A percentile compares a stretch with the other conserved stretches of the same genome.
Evolutionary conservation across 2,797 vertebrate species (phyloP).

Genomic region (Takifugu rubripes): DNA sequence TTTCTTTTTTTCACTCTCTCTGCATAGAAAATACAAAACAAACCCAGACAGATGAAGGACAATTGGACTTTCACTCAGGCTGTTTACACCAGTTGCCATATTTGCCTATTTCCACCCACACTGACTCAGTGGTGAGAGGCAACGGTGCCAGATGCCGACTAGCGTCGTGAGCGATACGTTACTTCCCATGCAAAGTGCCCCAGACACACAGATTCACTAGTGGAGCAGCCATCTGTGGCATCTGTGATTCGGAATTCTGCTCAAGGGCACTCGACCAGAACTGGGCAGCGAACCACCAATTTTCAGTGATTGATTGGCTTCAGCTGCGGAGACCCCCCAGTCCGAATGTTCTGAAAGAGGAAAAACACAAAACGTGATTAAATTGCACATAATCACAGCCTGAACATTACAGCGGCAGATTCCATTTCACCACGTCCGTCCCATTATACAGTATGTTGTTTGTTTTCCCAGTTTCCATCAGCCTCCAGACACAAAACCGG

Average conservation of each 20-base stretch:
- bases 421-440: neutral
- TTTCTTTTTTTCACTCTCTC: too few relatives aligned
- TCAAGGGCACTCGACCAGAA: neutral
- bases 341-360: neutral
- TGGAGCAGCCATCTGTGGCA: neutral
- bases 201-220: neutral
- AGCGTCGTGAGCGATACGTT: too few relatives aligned
- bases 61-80: too few relatives aligned
- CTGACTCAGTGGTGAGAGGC: too few relatives aligned
- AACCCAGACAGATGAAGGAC: too few relatives aligned
- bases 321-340: neutral
- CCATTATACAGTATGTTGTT: too few relatives aligned
- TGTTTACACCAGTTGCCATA: too few relatives aligned
- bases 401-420: too few relatives aligned
- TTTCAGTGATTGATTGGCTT: neutral
- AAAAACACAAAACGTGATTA: neutral
- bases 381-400: neutral
- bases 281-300: neutral
- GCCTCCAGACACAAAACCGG: conserved; percentile 6
- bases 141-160: too few relatives aligned
- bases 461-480: neutral
- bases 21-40: too few relatives aligned
- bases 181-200: neutral
- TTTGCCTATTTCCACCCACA: too few relatives aligned
- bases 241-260: neutral